These are phyloP conservation scores for Himalopsyche japonica DNA, from an alignment of 2,888 invertebrate species.

Conservation along the genomic window DNA sequence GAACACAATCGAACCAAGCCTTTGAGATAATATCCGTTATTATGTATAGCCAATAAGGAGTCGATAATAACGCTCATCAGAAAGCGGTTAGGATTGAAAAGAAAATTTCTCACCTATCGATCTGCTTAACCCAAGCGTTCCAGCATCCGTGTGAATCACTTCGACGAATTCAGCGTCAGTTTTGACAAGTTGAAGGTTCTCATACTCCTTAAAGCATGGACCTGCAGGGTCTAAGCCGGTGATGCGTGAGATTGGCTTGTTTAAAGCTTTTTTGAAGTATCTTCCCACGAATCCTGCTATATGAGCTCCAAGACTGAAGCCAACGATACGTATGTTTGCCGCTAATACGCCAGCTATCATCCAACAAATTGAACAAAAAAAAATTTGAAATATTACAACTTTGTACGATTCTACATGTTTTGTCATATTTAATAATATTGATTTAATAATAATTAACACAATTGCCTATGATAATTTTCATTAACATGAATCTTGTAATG, in stretches of 20 bases:
- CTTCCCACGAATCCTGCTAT: slow-evolving; percentile 20
- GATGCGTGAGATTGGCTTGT: slow-evolving; percentile 10
- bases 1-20: background rate
- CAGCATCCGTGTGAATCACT: too few species aligned
- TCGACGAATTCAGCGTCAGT: background rate
- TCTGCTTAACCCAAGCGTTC: background rate
- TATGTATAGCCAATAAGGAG: background rate
- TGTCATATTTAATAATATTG: too few species aligned
- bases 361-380: too few species aligned
- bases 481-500: too few species aligned
- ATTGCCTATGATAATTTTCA: too few species aligned
- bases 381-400: too few species aligned
- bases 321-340: background rate
- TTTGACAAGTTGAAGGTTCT: background rate
- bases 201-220: slow-evolving; percentile 8
- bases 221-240: slow-evolving; percentile 17
- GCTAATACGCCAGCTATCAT: background rate
- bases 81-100: background rate
- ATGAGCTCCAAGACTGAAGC: slow-evolving; percentile 21
- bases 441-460: too few species aligned
- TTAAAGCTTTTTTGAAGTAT: slow-evolving; percentile 13
- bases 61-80: background rate
- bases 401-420: too few species aligned
- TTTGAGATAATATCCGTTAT: background rate
- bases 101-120: background rate